phyloP scores from a whole-genome alignment of 2,113 vertebrate genomes.

The Naja naja region DNA sequence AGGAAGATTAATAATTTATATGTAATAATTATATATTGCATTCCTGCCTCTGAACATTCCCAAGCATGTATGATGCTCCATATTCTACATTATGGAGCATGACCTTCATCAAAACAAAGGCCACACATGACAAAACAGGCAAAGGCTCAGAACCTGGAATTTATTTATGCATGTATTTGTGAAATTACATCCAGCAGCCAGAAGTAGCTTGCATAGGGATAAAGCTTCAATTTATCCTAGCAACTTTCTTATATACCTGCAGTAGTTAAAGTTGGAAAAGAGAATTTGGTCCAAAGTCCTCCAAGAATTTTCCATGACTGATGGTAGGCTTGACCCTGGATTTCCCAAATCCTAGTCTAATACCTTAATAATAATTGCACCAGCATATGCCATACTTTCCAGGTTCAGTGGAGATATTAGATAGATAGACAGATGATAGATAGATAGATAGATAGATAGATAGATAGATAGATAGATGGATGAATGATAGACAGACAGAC shows the following conservation, averaged over 20 bases:
- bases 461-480: too few species aligned
- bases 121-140: not conserved
- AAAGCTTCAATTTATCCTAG: not conserved
- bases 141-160: not conserved
- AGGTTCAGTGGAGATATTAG: not conserved
- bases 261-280: not conserved
- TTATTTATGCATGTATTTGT: not conserved
- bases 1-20: not conserved
- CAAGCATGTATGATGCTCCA: not conserved
- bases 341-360: not conserved
- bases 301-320: not conserved
- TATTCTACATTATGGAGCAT: not conserved
- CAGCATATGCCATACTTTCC: not conserved
- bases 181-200: not conserved
- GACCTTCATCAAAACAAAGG: not conserved
- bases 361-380: not conserved
- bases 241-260: not conserved
- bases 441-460: too few species aligned
- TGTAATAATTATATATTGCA: not conserved
- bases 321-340: not conserved
- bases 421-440: not conserved
- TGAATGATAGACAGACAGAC: too few species aligned
- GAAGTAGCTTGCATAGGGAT: not conserved
- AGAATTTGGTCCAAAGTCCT: not conserved
- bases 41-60: not conserved